Conservation (phyloP, 2,888 invertebrate species). For the Cantharis nigra region DNA sequence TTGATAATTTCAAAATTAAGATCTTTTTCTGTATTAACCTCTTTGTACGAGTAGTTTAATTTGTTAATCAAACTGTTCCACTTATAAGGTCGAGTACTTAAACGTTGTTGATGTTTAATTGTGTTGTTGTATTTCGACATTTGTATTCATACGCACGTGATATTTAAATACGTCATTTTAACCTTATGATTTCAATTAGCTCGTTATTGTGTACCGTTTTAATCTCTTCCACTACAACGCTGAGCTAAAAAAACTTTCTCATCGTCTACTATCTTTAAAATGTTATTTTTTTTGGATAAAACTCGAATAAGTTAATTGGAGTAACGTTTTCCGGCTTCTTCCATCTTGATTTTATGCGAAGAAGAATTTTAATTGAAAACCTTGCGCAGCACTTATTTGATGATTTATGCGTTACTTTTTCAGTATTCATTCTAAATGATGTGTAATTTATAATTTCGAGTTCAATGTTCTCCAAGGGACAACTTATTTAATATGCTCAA, state of each 20-base stretch:
- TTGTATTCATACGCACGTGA: not conserved
- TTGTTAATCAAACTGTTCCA: not conserved
- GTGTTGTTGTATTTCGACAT: not conserved
- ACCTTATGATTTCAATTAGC: conserved; percentile 3
- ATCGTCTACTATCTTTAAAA: not conserved
- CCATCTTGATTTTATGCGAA: not conserved
- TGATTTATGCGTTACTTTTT: not conserved
- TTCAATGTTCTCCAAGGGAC: not conserved
- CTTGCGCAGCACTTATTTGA: not conserved
- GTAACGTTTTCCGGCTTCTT: not conserved
- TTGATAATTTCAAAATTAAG: not conserved
- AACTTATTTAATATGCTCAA: not conserved
- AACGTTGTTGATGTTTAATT: not conserved
- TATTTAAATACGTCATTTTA: conserved; percentile 3
- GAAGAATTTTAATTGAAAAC: not conserved
- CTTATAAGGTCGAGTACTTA: not conserved
- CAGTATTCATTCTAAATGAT: not conserved
- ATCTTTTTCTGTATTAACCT: not conserved
- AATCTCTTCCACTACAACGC: not conserved
- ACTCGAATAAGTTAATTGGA: not conserved
- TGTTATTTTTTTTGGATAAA: not conserved
- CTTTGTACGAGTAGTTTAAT: not conserved
- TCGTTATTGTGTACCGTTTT: not conserved
- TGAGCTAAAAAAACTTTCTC: not conserved
- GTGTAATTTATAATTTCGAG: not conserved